phyloP scores from a whole-genome alignment of 64 coral and sea anemone genomes.

The Pachyseris speciosa region DNA sequence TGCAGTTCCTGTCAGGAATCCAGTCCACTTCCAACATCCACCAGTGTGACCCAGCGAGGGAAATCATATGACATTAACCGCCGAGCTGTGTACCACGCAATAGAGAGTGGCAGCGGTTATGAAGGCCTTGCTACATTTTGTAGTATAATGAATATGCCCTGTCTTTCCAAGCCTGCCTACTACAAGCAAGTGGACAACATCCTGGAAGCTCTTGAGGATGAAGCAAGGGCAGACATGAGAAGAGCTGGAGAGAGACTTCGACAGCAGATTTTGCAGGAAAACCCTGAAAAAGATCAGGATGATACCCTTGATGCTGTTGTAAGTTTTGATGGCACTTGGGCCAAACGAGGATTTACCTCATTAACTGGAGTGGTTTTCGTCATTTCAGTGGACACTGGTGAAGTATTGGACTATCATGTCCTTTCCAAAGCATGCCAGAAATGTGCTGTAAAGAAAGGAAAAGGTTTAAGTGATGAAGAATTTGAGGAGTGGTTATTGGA shows the following conservation, averaged over 20 bases:
- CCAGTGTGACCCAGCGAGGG: not conserved
- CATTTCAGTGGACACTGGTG: too few relatives aligned
- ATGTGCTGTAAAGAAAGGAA: not conserved
- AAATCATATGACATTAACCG: not conserved
- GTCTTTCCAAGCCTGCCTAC: not conserved
- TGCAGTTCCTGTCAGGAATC: too few relatives aligned
- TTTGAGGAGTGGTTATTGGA: slow-evolving; percentile 29
- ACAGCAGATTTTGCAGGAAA: not conserved
- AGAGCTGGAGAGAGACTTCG: not conserved
- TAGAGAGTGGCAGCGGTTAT: not conserved
- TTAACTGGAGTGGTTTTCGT: too few relatives aligned
- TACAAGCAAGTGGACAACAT: slow-evolving; percentile 17
- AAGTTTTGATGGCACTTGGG: too few relatives aligned
- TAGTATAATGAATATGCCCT: slow-evolving; percentile 36
- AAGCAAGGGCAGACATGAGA: not conserved
- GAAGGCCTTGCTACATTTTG: slow-evolving; percentile 9
- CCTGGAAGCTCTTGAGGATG: not conserved
- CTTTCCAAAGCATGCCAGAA: not conserved
- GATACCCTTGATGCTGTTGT: too few relatives aligned
- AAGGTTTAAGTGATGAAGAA: not conserved
- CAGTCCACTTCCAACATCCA: too few relatives aligned
- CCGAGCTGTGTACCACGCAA: not conserved
- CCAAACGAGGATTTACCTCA: too few relatives aligned
- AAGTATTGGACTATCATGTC: not conserved
- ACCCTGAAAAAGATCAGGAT: too few relatives aligned